These are phyloP conservation scores for Cricetomys ansorgei DNA, from an alignment of 2,113 vertebrate genomes.

Conservation along the genomic window DNA sequence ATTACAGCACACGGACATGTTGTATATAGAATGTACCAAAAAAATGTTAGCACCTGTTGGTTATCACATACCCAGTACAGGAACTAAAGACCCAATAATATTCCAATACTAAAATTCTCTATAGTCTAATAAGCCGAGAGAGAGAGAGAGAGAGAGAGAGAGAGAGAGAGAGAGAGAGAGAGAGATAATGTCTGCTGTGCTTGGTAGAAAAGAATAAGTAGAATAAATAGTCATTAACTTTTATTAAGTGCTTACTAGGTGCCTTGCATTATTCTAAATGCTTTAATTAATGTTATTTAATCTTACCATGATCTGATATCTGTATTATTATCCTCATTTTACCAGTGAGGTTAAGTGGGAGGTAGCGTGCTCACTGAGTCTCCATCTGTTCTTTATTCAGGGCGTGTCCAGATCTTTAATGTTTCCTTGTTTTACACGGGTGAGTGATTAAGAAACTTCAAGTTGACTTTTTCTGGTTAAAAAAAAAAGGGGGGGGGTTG, in stretches of 20 bases:
- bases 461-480: constrained; percentile 9
- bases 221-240: constrained; percentile 52
- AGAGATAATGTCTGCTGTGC: not conserved
- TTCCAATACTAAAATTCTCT: not conserved
- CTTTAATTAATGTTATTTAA: constrained; percentile 49
- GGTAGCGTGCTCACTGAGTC: not conserved
- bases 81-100: not conserved
- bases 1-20: not conserved
- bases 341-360: not conserved
- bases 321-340: not conserved
- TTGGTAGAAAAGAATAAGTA: constrained; percentile 27
- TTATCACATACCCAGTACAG: not conserved
- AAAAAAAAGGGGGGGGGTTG: too few species aligned
- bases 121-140: not conserved
- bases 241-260: constrained; percentile 44
- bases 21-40: not conserved
- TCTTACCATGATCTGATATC: not conserved
- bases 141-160: not conserved
- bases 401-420: not conserved
- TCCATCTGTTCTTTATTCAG: not conserved
- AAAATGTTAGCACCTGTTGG: not conserved
- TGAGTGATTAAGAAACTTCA: not conserved
- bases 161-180: not conserved
- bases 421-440: not conserved
- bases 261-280: constrained; percentile 48